Base-by-base conservation (phyloP, 2,113 vertebrate species). In the Leptosomus discolor region DNA sequence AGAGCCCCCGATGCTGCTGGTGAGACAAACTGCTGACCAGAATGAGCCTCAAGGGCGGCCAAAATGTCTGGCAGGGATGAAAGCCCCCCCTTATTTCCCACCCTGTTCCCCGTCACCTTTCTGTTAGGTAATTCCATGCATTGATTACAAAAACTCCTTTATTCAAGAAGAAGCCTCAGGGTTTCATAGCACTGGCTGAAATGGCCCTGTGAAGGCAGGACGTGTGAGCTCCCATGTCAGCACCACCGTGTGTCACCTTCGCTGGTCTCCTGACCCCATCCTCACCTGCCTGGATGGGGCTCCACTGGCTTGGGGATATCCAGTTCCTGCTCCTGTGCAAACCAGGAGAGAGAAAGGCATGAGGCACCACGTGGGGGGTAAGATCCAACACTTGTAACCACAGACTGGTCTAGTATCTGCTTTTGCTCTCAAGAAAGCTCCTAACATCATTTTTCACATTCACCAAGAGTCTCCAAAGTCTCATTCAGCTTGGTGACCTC, bases 301-400 rank as follows among this genome's bases (percentile, higher is more conserved):
- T 87, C 16, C 37, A 11, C 18, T 6, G 8, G 1, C 50, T 36
- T 1, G 0, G 3, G 23, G 39, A 19, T 61, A 34, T 77, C 80
- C 24, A 80, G 30, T 78, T 5, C 11, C 45, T 71, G 9, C 22
- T 65, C 36, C n/a, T 1, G 1, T 8, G 8, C 39, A n/a, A 71
- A 68, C 27, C 0, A 0, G 7, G 30, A 60, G 34, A 69, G 8
- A 70, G 6, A 8, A 77, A 73, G 18, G 19, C 54, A 75, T 1
- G 4, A 58, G 29, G 17, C 6, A 24, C 61, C 1, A 0, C 2
- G 0, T 12, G 1, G 12, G 1, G 16, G 11, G 2, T 50, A 53
- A 54, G 41, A 69, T 17, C 15, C 50, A 92, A 18, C 4, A 5
- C 17, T 78, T 43, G 34, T 58, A 64, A 74, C 21, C 30, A 43